Conservation (phyloP, 1,140 invertebrate species). For the Agrypnia vestita region DNA sequence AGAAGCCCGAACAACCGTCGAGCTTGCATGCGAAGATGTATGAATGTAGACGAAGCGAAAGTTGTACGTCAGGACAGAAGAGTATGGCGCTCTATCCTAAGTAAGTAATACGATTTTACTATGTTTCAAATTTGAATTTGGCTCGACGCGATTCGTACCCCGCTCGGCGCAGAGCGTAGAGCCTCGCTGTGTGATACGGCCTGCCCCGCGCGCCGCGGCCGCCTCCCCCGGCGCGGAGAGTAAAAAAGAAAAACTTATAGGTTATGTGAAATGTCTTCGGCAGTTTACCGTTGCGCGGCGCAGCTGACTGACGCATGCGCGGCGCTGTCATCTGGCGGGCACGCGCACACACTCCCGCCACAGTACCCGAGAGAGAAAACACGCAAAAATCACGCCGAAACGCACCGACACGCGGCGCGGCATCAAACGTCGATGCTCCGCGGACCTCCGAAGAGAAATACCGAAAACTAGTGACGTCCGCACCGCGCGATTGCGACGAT, state of each 20-base stretch:
- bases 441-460: neutral
- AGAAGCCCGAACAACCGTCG: no score
- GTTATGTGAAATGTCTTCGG: conserved; percentile 58
- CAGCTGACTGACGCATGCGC: conserved; percentile 49
- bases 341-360: conserved; percentile 35
- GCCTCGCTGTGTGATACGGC: conserved; percentile 32
- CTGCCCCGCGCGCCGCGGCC: conserved; percentile 37
- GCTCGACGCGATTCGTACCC: no score
- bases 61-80: no score
- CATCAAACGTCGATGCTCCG: neutral
- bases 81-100: no score
- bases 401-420: neutral
- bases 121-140: no score
- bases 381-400: neutral
- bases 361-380: conserved; percentile 5
- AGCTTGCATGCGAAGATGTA: no score
- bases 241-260: conserved; percentile 49
- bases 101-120: no score
- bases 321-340: conserved; percentile 32
- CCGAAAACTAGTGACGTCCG: neutral
- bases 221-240: conserved; percentile 48
- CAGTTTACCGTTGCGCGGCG: conserved; percentile 60
- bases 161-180: neutral
- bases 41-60: no score
- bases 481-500: neutral